Conservation (phyloP, 2,888 invertebrate genomes). For the Himalopsyche kuldschensis region DNA sequence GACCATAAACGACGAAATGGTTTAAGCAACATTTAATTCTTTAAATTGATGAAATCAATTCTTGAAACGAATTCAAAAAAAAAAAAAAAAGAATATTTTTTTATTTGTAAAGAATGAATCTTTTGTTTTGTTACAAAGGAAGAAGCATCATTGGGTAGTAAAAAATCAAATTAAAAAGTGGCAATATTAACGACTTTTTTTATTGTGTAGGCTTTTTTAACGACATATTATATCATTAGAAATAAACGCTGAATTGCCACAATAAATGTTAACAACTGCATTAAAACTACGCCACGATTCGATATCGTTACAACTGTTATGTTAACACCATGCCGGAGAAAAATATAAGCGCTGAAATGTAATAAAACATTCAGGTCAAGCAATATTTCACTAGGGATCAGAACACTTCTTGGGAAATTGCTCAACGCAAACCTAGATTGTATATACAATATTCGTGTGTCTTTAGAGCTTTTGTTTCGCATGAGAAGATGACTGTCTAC, state of each 20-base stretch:
- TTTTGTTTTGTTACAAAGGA: too few species aligned
- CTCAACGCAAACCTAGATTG: slow-evolving; percentile 6
- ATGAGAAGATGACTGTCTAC: slow-evolving; percentile 9
- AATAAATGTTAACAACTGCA: not conserved
- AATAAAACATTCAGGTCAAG: slow-evolving; percentile 32
- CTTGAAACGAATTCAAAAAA: too few species aligned
- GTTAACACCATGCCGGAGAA: slow-evolving; percentile 7
- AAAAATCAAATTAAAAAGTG: too few species aligned
- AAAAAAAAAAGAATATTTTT: too few species aligned
- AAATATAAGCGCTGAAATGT: slow-evolving; percentile 23
- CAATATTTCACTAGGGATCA: slow-evolving; percentile 32
- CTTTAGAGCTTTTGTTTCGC: slow-evolving; percentile 3
- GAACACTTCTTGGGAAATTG: slow-evolving; percentile 21
- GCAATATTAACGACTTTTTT: too few species aligned
- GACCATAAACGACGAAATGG: too few species aligned
- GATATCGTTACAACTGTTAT: slow-evolving; percentile 6
- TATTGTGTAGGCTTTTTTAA: not conserved
- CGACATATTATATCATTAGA: not conserved
- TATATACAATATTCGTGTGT: not conserved
- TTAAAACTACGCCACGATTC: slow-evolving; percentile 18
- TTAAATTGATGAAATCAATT: too few species aligned
- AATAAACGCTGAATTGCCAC: not conserved
- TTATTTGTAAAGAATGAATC: too few species aligned
- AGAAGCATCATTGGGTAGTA: too few species aligned
- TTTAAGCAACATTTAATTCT: too few species aligned